Evolutionary conservation across 2,113 vertebrate genomes (phyloP).

Genomic region (Casuarius casuarius): DNA sequence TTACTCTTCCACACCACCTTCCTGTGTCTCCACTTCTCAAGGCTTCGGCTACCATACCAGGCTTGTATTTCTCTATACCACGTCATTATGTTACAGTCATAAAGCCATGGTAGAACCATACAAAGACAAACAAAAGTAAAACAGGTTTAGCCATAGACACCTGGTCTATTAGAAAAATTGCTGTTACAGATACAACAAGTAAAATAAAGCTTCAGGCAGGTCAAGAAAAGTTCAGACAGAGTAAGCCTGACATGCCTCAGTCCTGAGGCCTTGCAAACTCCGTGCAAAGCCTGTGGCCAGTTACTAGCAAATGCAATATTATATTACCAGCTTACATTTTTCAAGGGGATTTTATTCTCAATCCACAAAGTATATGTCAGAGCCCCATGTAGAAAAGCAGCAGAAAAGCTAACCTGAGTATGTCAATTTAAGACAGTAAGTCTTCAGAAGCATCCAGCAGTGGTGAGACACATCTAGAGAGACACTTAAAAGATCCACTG

Average conservation of each 20-base stretch:
- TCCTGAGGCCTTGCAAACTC: constrained; percentile 11
- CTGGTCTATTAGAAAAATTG: constrained; percentile 42
- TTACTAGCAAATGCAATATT: neutral
- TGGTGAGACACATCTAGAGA: neutral
- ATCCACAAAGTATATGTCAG: neutral
- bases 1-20: neutral
- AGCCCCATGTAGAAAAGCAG: neutral
- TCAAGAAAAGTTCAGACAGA: constrained; percentile 46
- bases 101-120: neutral
- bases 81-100: neutral
- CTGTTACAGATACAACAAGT: constrained; percentile 2
- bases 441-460: neutral
- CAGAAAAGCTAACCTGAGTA: neutral
- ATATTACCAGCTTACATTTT: neutral
- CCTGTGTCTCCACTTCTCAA: neutral
- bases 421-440: neutral
- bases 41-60: neutral
- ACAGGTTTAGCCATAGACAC: neutral
- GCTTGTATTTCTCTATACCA: neutral
- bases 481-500: neutral
- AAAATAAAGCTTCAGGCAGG: neutral
- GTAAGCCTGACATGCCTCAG: neutral
- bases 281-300: constrained; percentile 4
- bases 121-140: constrained; percentile 48
- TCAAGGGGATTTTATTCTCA: neutral